Evolutionary conservation across 2,797 vertebrate genomes (phyloP).

Genomic region (Cossypha dichroa): DNA sequence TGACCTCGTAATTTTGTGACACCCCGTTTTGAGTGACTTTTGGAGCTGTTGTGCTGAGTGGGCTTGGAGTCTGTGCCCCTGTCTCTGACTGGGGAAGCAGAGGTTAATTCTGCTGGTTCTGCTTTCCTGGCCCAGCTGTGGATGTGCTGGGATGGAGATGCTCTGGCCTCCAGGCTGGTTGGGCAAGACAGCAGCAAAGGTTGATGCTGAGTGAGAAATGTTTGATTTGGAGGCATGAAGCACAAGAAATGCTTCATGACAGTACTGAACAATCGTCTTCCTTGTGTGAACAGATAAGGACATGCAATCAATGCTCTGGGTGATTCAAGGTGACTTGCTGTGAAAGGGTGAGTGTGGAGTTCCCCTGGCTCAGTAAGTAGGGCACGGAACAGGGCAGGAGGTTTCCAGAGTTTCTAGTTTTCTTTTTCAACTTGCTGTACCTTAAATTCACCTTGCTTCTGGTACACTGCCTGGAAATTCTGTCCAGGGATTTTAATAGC

Average conservation of each 20-base stretch:
- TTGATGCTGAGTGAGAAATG: neutral
- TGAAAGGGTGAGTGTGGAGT: neutral
- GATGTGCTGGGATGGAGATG: neutral
- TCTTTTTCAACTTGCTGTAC: neutral
- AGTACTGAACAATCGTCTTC: neutral
- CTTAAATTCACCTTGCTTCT: neutral
- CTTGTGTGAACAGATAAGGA: neutral
- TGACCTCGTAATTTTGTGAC: neutral
- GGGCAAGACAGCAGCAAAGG: neutral
- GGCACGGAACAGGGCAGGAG: neutral
- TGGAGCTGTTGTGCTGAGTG: neutral
- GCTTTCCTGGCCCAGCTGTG: neutral
- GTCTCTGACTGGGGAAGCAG: neutral
- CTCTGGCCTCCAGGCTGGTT: neutral
- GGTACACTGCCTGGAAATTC: neutral
- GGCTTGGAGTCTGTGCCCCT: neutral
- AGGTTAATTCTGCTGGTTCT: neutral
- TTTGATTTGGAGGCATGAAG: neutral
- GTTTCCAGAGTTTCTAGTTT: neutral
- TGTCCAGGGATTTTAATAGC: neutral
- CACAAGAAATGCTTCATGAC: neutral
- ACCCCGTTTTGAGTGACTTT: neutral
- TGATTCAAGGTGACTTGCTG: neutral
- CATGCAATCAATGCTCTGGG: neutral
- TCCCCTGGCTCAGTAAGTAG: neutral